A percentile compares a stretch with the other conserved stretches of the same genome.
Conservation (phyloP, 2,797 vertebrate species). For the Tadarida brasiliensis region DNA sequence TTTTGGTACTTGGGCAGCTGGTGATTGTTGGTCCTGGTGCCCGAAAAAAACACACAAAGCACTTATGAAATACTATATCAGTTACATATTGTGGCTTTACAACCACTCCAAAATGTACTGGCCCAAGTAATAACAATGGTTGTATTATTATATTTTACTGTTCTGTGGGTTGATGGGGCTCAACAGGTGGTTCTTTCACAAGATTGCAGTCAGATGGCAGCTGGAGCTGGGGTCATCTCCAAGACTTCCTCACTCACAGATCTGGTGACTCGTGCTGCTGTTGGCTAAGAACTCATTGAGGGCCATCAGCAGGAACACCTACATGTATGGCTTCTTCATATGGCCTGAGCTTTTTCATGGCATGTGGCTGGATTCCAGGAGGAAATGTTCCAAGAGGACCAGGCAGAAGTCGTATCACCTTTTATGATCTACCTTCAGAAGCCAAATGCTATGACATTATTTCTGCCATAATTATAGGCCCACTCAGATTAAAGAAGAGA, state of each 20-base stretch:
- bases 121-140: background rate
- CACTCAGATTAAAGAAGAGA: background rate
- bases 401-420: background rate
- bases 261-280: background rate
- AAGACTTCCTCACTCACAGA: background rate
- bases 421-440: background rate
- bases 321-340: background rate
- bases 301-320: background rate
- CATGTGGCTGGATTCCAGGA: background rate
- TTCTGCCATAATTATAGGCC: background rate
- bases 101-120: background rate
- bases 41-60: no score
- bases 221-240: background rate
- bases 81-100: background rate
- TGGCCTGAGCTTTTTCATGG: background rate
- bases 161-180: background rate
- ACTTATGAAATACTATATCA: background rate
- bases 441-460: background rate
- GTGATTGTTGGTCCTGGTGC: no score
- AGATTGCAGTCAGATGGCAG: background rate
- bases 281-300: background rate
- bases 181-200: background rate
- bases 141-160: background rate
- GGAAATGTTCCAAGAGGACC: background rate
- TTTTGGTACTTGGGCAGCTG: no score